phyloP scores from a whole-genome alignment of 2,113 vertebrate species.

The Narcine bancroftii region DNA sequence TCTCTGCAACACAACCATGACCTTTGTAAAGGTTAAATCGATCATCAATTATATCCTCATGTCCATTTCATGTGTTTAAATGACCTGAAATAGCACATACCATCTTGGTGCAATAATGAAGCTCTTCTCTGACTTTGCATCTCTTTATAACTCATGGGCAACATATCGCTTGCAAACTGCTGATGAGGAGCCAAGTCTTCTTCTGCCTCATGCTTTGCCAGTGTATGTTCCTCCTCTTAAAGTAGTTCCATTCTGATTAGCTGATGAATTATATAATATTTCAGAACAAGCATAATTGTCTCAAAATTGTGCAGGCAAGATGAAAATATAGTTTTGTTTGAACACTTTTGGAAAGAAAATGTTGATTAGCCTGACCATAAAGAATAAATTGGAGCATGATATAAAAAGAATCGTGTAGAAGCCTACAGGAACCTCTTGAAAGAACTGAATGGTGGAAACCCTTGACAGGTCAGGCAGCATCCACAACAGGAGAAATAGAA shows the following conservation, averaged over 20 bases:
- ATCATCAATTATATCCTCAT: conserved; percentile 27
- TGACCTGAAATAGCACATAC: background rate
- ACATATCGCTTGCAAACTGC: conserved; percentile 10
- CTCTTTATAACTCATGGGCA: conserved; percentile 9
- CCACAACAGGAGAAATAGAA: background rate
- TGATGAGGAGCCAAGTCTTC: background rate
- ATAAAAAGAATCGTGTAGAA: background rate
- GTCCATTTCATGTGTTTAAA: background rate
- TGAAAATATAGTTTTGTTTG: background rate
- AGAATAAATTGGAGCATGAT: background rate
- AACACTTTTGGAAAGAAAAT: background rate
- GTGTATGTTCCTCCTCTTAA: background rate
- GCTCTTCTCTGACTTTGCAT: background rate
- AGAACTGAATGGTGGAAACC: background rate
- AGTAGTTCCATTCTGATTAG: background rate
- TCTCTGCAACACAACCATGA: background rate
- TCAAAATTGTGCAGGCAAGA: background rate
- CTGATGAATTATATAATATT: background rate
- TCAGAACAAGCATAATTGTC: background rate
- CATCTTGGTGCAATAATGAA: background rate
- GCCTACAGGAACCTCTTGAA: background rate
- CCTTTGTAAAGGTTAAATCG: conserved; percentile 32
- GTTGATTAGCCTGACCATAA: background rate
- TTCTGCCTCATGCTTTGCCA: background rate
- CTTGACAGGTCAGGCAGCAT: no score